phyloP scores from a whole-genome alignment of 2,797 vertebrate species.

The Lagodon rhomboides region DNA sequence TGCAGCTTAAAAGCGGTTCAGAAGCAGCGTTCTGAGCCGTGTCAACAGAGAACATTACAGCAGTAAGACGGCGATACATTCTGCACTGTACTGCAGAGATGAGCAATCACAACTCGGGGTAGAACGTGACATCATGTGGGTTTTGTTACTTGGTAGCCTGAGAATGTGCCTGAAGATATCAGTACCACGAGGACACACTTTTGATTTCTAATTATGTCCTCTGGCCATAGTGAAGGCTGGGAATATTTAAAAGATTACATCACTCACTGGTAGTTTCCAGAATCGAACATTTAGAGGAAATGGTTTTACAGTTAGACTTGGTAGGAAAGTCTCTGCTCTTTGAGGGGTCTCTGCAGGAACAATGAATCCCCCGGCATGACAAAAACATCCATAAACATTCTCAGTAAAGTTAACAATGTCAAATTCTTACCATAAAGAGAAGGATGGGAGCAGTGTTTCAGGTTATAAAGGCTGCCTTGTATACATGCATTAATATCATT shows the following conservation, averaged over 20 bases:
- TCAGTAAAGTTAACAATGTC: neutral
- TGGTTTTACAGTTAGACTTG: neutral
- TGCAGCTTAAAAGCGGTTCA: slow-evolving; percentile 29
- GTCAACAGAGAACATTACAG: neutral
- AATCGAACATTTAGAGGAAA: neutral
- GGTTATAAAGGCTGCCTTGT: too few species aligned
- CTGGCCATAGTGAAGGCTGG: neutral
- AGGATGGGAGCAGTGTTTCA: too few species aligned
- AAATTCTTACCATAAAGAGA: too few species aligned
- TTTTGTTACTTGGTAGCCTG: neutral
- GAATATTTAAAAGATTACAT: neutral
- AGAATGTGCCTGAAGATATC: neutral
- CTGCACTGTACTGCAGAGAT: neutral
- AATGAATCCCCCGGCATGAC: neutral
- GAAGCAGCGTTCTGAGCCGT: slow-evolving; percentile 9
- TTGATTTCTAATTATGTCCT: neutral
- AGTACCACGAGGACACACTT: neutral
- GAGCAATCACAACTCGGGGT: neutral
- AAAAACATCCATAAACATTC: neutral
- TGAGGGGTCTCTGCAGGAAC: neutral
- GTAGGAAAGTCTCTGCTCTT: neutral
- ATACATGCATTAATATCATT: too few species aligned
- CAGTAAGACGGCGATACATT: neutral
- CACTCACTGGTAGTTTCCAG: neutral
- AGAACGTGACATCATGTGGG: neutral